These are phyloP conservation scores for Falco concolor DNA, from an alignment of 2,797 vertebrate species.

Conservation along the genomic window DNA sequence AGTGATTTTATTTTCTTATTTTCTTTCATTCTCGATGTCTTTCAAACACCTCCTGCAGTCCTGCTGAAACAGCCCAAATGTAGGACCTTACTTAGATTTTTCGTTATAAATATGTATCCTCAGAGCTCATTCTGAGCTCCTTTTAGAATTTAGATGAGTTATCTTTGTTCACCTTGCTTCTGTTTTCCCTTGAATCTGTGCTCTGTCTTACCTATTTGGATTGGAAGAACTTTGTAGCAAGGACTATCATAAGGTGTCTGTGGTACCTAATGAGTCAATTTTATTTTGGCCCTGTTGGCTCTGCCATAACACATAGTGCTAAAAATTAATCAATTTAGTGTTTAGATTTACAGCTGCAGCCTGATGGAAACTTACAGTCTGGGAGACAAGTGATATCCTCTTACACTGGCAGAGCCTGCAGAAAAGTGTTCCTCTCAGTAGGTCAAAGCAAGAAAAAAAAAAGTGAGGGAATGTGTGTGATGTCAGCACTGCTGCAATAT, in stretches of 20 bases:
- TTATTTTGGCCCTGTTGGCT: neutral
- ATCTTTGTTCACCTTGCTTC: neutral
- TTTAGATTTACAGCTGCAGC: slow-evolving; percentile 47
- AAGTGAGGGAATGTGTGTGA: neutral
- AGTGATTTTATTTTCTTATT: neutral
- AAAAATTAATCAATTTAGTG: slow-evolving; percentile 49
- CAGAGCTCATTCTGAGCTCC: neutral
- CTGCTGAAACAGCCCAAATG: neutral
- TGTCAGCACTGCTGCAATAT: neutral
- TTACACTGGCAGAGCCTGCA: slow-evolving; percentile 10
- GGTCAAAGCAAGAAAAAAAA: slow-evolving; percentile 15
- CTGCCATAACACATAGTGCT: slow-evolving; percentile 19
- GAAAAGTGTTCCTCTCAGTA: neutral
- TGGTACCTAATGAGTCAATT: neutral
- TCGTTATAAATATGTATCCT: neutral
- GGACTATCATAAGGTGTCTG: neutral
- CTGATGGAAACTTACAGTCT: slow-evolving; percentile 35
- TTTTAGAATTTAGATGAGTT: neutral
- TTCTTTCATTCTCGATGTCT: neutral
- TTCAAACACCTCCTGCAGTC: neutral
- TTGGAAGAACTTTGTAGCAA: neutral
- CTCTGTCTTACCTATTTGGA: neutral
- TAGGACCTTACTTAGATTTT: neutral
- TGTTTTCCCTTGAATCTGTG: neutral
- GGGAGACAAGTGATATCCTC: neutral